Percentiles rank a stretch among this genome's conserved stretches.
Conservation (phyloP, 2,888 invertebrate species). For the Agrotis segetum region DNA sequence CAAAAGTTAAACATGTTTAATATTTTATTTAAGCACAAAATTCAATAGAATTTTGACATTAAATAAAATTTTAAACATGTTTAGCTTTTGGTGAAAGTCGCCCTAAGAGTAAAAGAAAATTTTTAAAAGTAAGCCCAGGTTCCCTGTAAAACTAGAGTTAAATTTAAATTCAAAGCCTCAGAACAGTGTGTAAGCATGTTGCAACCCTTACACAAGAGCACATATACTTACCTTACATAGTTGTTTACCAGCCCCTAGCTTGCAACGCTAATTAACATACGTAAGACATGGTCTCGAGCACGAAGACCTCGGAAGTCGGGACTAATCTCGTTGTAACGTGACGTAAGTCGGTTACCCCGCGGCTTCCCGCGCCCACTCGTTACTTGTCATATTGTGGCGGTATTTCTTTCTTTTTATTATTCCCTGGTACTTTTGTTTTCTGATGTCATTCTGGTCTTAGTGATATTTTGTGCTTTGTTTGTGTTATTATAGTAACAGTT, state of each 20-base stretch:
- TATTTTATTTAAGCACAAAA: no score
- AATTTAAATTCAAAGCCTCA: not conserved
- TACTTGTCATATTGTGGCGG: conserved; percentile 17
- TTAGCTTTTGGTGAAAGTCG: no score
- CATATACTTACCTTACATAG: not conserved
- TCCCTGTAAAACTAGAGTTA: not conserved
- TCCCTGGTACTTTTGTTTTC: conserved; percentile 8
- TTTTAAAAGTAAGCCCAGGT: no score
- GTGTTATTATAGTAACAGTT: not conserved
- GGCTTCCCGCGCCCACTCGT: conserved; percentile 9
- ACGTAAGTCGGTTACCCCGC: conserved; percentile 37
- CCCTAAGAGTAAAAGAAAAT: no score
- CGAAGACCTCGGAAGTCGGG: conserved; percentile 26
- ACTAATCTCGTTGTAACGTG: conserved; percentile 50
- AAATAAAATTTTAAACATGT: no score
- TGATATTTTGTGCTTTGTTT: not conserved
- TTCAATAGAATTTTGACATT: no score
- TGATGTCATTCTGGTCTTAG: not conserved
- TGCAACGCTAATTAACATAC: conserved; percentile 57
- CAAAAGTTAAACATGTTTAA: no score
- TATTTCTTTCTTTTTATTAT: conserved; percentile 33
- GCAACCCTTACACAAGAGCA: not conserved
- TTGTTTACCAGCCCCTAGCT: conserved; percentile 28
- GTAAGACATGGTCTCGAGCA: conserved; percentile 46
- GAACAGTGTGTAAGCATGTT: not conserved